Percentiles rank a stretch among this genome's conserved stretches.
These are phyloP conservation scores for Chrysomallon squamiferum DNA, from an alignment of 1,140 invertebrate genomes.

Conservation along the genomic window DNA sequence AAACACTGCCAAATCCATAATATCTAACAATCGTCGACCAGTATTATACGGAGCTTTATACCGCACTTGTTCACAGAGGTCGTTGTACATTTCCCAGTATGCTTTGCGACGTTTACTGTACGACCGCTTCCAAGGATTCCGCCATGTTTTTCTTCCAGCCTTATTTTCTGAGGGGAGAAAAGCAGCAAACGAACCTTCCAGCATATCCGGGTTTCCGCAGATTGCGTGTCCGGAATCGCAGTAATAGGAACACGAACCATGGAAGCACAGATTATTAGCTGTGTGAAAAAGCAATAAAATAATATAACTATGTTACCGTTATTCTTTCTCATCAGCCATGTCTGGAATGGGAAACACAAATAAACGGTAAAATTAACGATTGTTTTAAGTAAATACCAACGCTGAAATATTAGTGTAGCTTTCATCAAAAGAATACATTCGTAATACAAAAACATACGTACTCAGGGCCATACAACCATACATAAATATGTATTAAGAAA, in stretches of 20 bases:
- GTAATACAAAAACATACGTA: no score
- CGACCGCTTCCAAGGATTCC: conserved; percentile 94
- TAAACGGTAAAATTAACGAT: no score
- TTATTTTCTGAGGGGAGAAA: conserved; percentile 83
- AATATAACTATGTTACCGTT: no score
- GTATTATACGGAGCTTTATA: conserved; percentile 89
- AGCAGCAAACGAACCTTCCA: conserved; percentile 96
- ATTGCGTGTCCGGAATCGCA: conserved; percentile 98
- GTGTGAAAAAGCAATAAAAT: conserved; percentile 5
- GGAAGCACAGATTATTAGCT: conserved; percentile 70
- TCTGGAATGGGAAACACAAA: no score
- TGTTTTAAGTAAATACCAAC: no score
- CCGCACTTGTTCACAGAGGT: conserved; percentile 90
- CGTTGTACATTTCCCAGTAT: conserved; percentile 92
- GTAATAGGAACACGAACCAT: conserved; percentile 90
- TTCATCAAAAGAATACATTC: no score
- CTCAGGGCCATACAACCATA: no score
- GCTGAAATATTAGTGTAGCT: no score
- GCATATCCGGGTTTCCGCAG: conserved; percentile 91
- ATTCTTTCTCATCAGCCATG: no score
- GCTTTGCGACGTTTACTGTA: conserved; percentile 94
- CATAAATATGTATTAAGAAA: no score
- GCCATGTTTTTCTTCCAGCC: conserved; percentile 88
- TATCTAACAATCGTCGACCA: conserved; percentile 86
- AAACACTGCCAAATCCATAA: conserved; percentile 77